Evolutionary conservation across 2,888 invertebrate species (phyloP), one percentile per base, ranked within the genome.

Genomic region (Oxycera nigricornis): DNA sequence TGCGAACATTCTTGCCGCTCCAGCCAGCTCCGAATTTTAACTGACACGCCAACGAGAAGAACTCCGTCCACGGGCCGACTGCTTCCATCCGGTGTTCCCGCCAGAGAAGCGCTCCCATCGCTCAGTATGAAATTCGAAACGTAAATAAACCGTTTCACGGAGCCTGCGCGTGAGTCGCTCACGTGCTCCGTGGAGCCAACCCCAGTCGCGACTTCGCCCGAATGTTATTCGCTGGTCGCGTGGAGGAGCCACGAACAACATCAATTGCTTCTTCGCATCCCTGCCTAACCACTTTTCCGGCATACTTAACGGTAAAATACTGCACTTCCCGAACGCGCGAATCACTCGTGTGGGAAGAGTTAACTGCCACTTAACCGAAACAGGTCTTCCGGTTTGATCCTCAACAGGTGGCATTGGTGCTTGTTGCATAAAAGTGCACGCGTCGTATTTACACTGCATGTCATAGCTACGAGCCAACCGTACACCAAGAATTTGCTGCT

Each of bases 121-220:
- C 67, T 67, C 46, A 22, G 26, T 24, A 41, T 35, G 70, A 52
- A 70, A 70, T 31, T 22, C 22, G 70, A 70, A 70, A 70, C 70
- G 70, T 70, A 70, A 70, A 70, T 70, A 70, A 70, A 68, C n/a
- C 9, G 11, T 22, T 6, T 3, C 31, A 14, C 1, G 35, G 70
- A 55, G 41, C 39, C 31, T 52, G 70, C 70, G 70, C 70, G 70
- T 52, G 20, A 55, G 35, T 11, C 55, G 11, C 68, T 68, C 70
- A 70, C 70, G 70, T 70, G 65, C 65, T 65, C 17, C 17, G 14
- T 24, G 14, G 22, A n/a, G n/a, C n/a, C n/a, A n/a, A n/a, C n/a
- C n/a, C n/a, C n/a, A n/a, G n/a, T n/a, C 35, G 35, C 35, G 35
- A 35, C 6, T 6, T 35, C 35, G 35, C 6, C 35, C 35, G 35